Conservation (phyloP, 1,140 invertebrate genomes). For the Coelopa frigida region DNA sequence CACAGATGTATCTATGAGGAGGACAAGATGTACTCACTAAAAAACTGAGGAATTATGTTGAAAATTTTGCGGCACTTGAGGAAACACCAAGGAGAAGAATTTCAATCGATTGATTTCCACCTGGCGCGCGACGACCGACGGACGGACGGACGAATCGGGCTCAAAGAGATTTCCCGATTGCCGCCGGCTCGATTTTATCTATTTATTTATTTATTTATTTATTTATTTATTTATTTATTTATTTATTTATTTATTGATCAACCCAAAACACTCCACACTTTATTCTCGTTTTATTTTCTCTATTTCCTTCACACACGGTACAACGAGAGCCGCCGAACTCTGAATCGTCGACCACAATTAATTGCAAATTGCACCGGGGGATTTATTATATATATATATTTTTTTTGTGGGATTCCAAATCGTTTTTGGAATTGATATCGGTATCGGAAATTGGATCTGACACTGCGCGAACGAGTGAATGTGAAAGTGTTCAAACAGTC, state of each 20-base stretch:
- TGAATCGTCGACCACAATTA: too few relatives aligned
- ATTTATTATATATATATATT: not conserved
- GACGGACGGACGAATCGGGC: too few relatives aligned
- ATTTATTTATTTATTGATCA: not conserved
- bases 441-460: too few relatives aligned
- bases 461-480: too few relatives aligned
- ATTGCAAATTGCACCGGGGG: too few relatives aligned
- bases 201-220: conserved; percentile 12
- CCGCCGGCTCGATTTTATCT: too few relatives aligned
- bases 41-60: conserved; percentile 44
- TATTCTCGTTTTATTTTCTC: conserved; percentile 7
- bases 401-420: not conserved
- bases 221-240: conserved; percentile 5
- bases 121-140: too few relatives aligned
- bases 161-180: too few relatives aligned
- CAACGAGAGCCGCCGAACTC: too few relatives aligned
- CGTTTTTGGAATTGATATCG: not conserved
- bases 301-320: too few relatives aligned
- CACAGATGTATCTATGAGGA: conserved; percentile 11
- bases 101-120: not conserved
- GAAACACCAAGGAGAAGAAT: not conserved
- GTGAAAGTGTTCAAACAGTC: too few relatives aligned
- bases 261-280: conserved; percentile 4
- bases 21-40: conserved; percentile 45
- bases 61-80: conserved; percentile 39